These are phyloP conservation scores for Mizuhopecten yessoensis DNA, from an alignment of 1,140 invertebrate species.

Conservation along the genomic window DNA sequence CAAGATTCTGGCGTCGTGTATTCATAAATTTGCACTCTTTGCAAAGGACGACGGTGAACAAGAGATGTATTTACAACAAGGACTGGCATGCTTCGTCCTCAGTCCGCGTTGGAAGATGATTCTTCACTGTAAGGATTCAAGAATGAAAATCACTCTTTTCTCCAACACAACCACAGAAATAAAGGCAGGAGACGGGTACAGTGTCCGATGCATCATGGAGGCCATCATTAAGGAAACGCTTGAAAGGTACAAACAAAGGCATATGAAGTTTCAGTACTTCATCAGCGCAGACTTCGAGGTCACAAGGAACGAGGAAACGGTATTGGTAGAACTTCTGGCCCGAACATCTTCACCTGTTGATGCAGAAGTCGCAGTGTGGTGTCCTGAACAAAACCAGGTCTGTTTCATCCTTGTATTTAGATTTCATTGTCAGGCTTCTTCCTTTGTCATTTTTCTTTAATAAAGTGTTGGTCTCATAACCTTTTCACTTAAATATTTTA, in stretches of 20 bases:
- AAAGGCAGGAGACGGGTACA: not conserved
- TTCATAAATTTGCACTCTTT: not conserved
- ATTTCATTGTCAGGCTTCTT: no score
- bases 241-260: not conserved
- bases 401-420: no score
- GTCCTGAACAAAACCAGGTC: no score
- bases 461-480: no score
- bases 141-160: not conserved
- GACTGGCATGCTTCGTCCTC: not conserved
- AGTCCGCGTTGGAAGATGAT: not conserved
- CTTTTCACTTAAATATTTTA: no score
- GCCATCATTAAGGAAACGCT: not conserved
- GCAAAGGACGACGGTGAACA: not conserved
- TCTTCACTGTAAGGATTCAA: not conserved
- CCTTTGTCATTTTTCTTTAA: no score
- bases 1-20: constrained; percentile 6
- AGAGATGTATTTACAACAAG: not conserved
- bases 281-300: not conserved
- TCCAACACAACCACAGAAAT: not conserved
- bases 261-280: not conserved
- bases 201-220: not conserved
- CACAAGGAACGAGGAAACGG: not conserved
- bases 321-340: no score
- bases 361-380: no score
- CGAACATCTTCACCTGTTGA: no score